Percentiles rank a stretch among this genome's conserved stretches.
Evolutionary conservation across 2,113 vertebrate genomes (phyloP).

Genomic region (Lophotis ruficrista): DNA sequence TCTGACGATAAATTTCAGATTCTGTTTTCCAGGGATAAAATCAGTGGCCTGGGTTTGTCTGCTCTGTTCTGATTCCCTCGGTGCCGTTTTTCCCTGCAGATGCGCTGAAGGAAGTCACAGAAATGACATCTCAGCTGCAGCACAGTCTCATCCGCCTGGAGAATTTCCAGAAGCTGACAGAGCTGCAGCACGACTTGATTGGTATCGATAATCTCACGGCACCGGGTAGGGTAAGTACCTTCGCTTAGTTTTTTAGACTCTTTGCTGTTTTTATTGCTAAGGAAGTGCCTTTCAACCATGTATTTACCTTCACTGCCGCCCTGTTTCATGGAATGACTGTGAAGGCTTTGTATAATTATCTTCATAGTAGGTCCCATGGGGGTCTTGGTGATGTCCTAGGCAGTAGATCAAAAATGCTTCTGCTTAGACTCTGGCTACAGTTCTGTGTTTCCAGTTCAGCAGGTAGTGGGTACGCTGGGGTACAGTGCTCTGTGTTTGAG

Average conservation of each 20-base stretch:
- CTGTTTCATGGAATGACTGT: neutral
- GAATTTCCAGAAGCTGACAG: slow-evolving; percentile 94
- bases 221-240: slow-evolving; percentile 84
- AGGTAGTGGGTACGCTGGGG: neutral
- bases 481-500: neutral
- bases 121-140: slow-evolving; percentile 85
- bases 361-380: neutral
- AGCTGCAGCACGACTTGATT: slow-evolving; percentile 92
- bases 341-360: neutral
- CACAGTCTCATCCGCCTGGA: slow-evolving; percentile 90
- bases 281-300: neutral
- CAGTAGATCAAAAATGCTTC: neutral
- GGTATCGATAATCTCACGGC: slow-evolving; percentile 86
- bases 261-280: neutral
- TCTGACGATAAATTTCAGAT: neutral
- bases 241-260: neutral
- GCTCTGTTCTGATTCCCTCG: neutral
- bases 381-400: neutral
- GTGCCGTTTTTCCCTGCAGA: slow-evolving; percentile 65
- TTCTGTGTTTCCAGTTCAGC: neutral
- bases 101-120: slow-evolving; percentile 86
- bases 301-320: neutral
- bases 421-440: neutral
- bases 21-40: neutral
- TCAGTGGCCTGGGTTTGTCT: neutral